Evolutionary conservation across 2,888 invertebrate genomes (phyloP).

Genomic region (Salticus scenicus): DNA sequence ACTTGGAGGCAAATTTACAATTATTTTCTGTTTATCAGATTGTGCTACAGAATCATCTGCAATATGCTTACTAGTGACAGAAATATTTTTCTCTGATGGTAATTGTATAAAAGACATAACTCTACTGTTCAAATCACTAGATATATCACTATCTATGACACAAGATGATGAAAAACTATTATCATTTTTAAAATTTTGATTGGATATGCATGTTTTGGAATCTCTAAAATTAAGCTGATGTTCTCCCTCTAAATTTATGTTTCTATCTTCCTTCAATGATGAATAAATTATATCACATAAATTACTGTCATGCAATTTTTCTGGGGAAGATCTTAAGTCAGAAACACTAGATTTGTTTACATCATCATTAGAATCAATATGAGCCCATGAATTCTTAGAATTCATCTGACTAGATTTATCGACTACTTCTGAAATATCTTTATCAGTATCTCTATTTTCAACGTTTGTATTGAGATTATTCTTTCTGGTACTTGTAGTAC

Average conservation of each 20-base stretch:
- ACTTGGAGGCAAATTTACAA: constrained; percentile 44
- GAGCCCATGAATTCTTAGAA: constrained; percentile 4
- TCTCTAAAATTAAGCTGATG: neutral
- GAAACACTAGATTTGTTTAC: neutral
- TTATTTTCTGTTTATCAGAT: constrained; percentile 34
- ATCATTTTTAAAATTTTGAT: too few species aligned
- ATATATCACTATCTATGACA: neutral
- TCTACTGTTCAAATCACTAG: too few species aligned
- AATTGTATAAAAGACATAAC: too few species aligned
- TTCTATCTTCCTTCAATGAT: neutral
- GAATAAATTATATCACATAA: neutral
- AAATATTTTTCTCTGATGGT: neutral
- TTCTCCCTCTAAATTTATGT: neutral
- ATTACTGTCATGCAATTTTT: neutral
- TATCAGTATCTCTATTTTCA: too few species aligned
- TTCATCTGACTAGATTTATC: too few species aligned
- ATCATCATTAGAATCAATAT: neutral
- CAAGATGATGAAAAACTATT: too few species aligned
- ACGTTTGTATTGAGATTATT: neutral
- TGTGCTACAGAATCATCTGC: neutral
- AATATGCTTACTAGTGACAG: neutral
- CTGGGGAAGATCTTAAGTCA: neutral
- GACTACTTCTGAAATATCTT: too few species aligned
- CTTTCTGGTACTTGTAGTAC: neutral
- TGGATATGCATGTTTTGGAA: too few species aligned